A percentile compares a stretch with the other conserved stretches of the same genome.
Evolutionary conservation across 2,888 invertebrate species (phyloP).

Genomic region (Tachina lurida): DNA sequence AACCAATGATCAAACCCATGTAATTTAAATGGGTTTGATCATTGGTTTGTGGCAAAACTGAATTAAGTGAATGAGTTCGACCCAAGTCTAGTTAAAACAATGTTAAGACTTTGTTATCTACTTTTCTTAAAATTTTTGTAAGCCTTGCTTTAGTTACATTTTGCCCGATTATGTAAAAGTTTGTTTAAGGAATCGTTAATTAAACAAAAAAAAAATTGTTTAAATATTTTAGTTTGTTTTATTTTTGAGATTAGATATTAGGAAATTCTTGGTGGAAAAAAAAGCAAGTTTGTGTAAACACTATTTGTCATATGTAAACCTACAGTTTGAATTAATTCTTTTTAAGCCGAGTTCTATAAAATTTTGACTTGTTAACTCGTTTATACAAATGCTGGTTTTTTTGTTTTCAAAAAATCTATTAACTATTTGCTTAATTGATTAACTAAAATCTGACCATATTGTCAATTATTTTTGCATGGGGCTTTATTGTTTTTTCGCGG

Average conservation of each 20-base stretch:
- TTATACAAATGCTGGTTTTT: neutral
- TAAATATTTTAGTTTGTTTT: constrained; percentile 52
- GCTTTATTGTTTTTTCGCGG: neutral
- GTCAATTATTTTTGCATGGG: constrained; percentile 30
- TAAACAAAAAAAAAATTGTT: constrained; percentile 55
- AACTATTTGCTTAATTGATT: constrained; percentile 56
- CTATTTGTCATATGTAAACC: neutral
- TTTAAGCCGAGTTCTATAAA: neutral
- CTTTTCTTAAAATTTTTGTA: neutral
- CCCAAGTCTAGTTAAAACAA: too few relatives aligned
- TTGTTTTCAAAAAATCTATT: neutral
- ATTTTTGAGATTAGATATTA: constrained; percentile 26
- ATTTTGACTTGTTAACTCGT: neutral
- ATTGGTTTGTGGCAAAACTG: too few relatives aligned
- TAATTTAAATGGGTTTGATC: too few relatives aligned
- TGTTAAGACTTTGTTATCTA: constrained; percentile 11
- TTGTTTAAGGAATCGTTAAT: constrained; percentile 49
- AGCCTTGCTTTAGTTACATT: neutral
- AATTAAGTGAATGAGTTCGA: too few relatives aligned
- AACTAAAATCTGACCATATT: constrained; percentile 31
- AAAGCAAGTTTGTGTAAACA: neutral
- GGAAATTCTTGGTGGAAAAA: constrained; percentile 43
- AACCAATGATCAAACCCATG: too few relatives aligned
- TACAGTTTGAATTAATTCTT: neutral
- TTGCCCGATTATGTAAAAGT: neutral